Conservation (phyloP, 2,888 invertebrate genomes). For the Sericinus montela region DNA sequence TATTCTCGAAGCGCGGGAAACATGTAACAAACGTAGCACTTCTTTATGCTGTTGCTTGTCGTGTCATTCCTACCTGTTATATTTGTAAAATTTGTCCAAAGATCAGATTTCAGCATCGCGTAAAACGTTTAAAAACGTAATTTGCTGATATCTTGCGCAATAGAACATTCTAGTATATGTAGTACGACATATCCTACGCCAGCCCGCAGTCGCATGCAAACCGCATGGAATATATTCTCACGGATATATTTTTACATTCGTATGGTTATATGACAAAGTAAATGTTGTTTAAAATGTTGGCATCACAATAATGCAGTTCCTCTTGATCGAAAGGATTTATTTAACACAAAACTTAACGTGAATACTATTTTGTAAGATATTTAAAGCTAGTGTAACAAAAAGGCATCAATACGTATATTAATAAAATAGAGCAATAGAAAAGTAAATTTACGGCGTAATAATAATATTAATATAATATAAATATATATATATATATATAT, state of each 20-base stretch:
- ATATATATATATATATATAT: too few species aligned
- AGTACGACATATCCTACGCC: background rate
- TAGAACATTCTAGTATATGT: slow-evolving; percentile 31
- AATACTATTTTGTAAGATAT: too few species aligned
- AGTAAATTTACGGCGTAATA: too few species aligned
- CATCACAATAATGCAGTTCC: background rate
- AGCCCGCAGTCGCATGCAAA: slow-evolving; percentile 9
- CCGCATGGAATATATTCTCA: slow-evolving; percentile 45
- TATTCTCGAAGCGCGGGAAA: background rate
- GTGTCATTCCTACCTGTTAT: slow-evolving; percentile 14
- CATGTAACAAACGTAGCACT: slow-evolving; percentile 2
- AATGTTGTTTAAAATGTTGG: background rate
- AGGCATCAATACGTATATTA: too few species aligned
- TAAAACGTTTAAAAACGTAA: slow-evolving; percentile 33
- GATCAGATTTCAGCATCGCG: slow-evolving; percentile 10
- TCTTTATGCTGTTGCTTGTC: slow-evolving; percentile 3
- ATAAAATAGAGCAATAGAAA: too few species aligned
- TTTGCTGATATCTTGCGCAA: slow-evolving; percentile 44
- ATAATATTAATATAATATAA: too few species aligned
- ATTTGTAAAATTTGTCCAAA: slow-evolving; percentile 10
- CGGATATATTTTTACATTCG: slow-evolving; percentile 46
- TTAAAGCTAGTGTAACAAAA: too few species aligned
- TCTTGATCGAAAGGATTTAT: background rate
- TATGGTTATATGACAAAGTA: background rate
- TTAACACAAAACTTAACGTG: too few species aligned